Evolutionary conservation across 2,797 vertebrate species (phyloP).

Genomic region (Coranthus polyacanthus): DNA sequence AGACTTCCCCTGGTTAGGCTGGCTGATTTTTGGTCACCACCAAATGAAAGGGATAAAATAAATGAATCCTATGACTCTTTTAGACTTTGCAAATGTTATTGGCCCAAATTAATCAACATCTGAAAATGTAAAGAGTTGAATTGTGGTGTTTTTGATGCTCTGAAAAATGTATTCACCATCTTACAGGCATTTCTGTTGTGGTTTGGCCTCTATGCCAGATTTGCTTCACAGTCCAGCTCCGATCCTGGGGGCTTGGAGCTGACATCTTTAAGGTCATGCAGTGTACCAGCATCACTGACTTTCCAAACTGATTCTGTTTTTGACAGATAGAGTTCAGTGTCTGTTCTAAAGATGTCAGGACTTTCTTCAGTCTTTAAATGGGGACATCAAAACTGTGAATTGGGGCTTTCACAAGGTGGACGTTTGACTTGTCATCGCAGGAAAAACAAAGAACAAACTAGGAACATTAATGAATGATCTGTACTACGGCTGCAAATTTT

Average conservation of each 20-base stretch:
- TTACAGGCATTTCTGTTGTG: too few species aligned
- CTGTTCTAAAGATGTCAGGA: constrained; percentile 26
- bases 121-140: too few species aligned
- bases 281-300: constrained; percentile 24
- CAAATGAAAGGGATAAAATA: too few species aligned
- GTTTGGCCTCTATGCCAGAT: neutral
- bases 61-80: too few species aligned
- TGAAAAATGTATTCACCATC: too few species aligned
- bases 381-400: constrained; percentile 14
- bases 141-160: too few species aligned
- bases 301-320: constrained; percentile 14
- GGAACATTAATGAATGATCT: neutral
- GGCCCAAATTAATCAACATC: too few species aligned
- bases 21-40: too few species aligned
- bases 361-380: neutral
- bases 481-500: too few species aligned
- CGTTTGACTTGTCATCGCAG: constrained; percentile 28
- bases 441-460: neutral
- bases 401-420: constrained; percentile 23
- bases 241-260: neutral
- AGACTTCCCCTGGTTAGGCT: too few species aligned
- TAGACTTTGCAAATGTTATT: too few species aligned
- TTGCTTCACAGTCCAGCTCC: neutral
- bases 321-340: constrained; percentile 45
- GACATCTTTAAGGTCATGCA: neutral